A percentile compares a stretch with the other conserved stretches of the same genome.
Evolutionary conservation across 2,113 vertebrate species (phyloP).

Genomic region (Ammodytes marinus): DNA sequence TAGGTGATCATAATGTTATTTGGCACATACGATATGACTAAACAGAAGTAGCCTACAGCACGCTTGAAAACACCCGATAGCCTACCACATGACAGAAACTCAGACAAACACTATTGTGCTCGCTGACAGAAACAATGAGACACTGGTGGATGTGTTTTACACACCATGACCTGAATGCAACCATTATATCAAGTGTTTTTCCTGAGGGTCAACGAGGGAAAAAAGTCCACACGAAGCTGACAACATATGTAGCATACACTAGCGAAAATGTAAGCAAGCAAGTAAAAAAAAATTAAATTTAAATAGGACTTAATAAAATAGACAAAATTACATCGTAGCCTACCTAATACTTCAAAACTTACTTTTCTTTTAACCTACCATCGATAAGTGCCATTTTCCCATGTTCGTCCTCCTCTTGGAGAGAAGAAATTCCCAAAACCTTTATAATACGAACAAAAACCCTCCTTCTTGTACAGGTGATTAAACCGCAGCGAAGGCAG

Average conservation of each 20-base stretch:
- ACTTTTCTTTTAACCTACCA: constrained; percentile 69
- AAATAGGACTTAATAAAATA: too few species aligned
- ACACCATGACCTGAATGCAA: background rate
- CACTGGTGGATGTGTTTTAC: background rate
- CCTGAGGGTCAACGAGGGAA: background rate
- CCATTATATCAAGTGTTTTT: background rate
- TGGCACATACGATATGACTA: background rate
- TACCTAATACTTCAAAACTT: background rate
- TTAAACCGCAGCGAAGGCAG: background rate
- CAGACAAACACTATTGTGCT: constrained; percentile 3
- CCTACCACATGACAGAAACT: constrained; percentile 38
- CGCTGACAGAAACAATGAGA: background rate
- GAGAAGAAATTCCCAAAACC: constrained; percentile 1
- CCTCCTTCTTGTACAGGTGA: background rate
- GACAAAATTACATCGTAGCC: background rate
- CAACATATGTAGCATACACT: background rate
- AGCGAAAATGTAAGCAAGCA: too few species aligned
- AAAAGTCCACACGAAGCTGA: background rate
- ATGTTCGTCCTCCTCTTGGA: constrained; percentile 44
- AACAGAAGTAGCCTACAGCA: background rate
- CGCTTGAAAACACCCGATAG: background rate
- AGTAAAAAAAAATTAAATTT: background rate
- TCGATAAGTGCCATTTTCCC: constrained; percentile 82
- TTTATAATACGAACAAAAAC: background rate
- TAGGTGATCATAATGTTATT: background rate